Base-by-base conservation (phyloP, 2,797 vertebrate genomes). In the Mormyrops boulengeri region DNA sequence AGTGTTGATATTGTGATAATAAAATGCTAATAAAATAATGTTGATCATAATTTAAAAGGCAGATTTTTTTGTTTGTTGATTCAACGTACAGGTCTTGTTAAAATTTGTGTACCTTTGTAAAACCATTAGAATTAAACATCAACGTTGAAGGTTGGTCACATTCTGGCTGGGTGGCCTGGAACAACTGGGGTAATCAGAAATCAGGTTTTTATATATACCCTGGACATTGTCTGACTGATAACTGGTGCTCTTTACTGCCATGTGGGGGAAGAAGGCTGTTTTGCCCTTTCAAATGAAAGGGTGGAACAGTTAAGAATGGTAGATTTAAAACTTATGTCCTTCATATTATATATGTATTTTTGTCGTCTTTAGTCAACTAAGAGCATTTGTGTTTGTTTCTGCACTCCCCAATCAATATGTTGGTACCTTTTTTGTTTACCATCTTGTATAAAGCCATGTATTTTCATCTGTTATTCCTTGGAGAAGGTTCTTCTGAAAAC, bases 381-480 rank as follows among this genome's bases (percentile, higher is more conserved):
- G 14, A 77, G 14, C 69, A 19, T 85, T 47, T 87, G 9, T 85
- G 0, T 87, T 55, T 69, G 34, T 69, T 44, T 38, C 30, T 8
- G 30, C 17, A 19, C 4, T 2, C 57, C 12, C 9, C 44, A 22
- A 8, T 44, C 11, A 30, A 34, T n/a, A 11, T 53, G 22, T 38
- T 7, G 1, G 49, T 87, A 38, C 34, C 38, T 19, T 14, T 17
- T 73, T 30, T 17, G 77, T 82, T 38, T 41, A 26, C 53, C 53
- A 66, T 69, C 41, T 34, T 82, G 0, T 57, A 55, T 82, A 47
- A 7, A n/a, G 41, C 38, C 3, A 11, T n/a, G 8, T n/a, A 22
- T 34, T 73, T 73, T 44, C 26, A 73, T 30, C 26, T 89, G 38
- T 89, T 62, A 86, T 49, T 77, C 8, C 85, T 89, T 55, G 84